These are phyloP conservation scores for Lineus longissimus DNA, from an alignment of 1,140 invertebrate genomes.

Conservation along the genomic window DNA sequence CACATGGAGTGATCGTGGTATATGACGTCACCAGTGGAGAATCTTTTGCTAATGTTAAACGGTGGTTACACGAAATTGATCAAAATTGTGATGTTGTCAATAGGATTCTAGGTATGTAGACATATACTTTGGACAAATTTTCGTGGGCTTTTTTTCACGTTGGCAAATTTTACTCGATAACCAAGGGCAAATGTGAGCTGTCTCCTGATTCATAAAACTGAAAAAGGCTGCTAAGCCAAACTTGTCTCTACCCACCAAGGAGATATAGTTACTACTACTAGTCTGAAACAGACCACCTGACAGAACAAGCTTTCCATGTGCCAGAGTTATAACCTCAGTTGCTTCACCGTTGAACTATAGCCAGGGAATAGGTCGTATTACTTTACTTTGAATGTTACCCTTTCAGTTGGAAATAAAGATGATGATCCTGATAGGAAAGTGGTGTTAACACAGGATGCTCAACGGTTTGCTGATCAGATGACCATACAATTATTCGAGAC, in stretches of 20 bases:
- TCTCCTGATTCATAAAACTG: too few relatives aligned
- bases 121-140: not conserved
- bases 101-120: conserved; percentile 83
- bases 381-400: too few relatives aligned
- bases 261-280: too few relatives aligned
- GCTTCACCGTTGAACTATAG: too few relatives aligned
- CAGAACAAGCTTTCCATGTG: too few relatives aligned
- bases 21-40: conserved; percentile 99
- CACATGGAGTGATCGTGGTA: conserved; percentile 98
- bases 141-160: not conserved
- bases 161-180: not conserved
- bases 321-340: too few relatives aligned
- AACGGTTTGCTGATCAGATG: conserved; percentile 95
- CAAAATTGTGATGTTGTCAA: conserved; percentile 99
- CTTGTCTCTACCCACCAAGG: too few relatives aligned
- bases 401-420: conserved; percentile 97
- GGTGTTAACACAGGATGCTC: conserved; percentile 93
- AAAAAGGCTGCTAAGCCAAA: not conserved
- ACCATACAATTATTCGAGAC: conserved; percentile 96
- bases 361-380: too few relatives aligned
- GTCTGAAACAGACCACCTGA: too few relatives aligned
- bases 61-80: conserved; percentile 94
- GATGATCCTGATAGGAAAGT: conserved; percentile 96
- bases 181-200: not conserved
- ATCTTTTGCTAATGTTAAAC: conserved; percentile 97